phyloP scores from a whole-genome alignment of 2,113 vertebrate genomes.

The Varanus komodoensis region DNA sequence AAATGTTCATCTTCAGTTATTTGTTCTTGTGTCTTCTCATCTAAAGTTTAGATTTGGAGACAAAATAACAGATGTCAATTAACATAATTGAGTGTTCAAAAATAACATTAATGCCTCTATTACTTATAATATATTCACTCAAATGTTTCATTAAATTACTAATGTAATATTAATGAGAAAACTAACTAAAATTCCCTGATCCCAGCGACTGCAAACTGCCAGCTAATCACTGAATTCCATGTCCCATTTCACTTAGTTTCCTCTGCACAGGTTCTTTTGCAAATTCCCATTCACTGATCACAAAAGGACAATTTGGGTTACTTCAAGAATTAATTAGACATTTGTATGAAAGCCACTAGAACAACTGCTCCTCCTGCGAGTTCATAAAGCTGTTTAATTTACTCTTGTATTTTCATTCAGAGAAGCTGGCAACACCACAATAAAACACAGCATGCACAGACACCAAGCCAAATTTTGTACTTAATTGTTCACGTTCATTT shows the following conservation, averaged over 20 bases:
- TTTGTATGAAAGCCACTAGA: slow-evolving; percentile 79
- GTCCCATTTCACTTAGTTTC: slow-evolving; percentile 67
- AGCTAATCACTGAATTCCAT: slow-evolving; percentile 73
- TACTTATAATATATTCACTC: slow-evolving; percentile 84
- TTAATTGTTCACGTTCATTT: slow-evolving; percentile 78
- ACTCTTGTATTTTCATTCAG: slow-evolving; percentile 78
- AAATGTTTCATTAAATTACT: slow-evolving; percentile 83
- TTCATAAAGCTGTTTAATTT: slow-evolving; percentile 81
- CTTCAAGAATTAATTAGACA: slow-evolving; percentile 81
- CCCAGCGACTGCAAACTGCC: slow-evolving; percentile 67
- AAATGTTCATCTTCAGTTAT: slow-evolving; percentile 39
- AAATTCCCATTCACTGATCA: slow-evolving; percentile 77
- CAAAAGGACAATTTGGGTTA: slow-evolving; percentile 81
- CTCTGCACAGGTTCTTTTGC: slow-evolving; percentile 71
- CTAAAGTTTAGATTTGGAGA: slow-evolving; percentile 48
- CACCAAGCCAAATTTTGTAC: slow-evolving; percentile 74
- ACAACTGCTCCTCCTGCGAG: slow-evolving; percentile 80
- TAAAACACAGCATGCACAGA: slow-evolving; percentile 75
- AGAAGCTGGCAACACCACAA: slow-evolving; percentile 76
- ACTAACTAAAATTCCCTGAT: slow-evolving; percentile 73
- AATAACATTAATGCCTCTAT: slow-evolving; percentile 83
- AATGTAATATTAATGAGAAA: slow-evolving; percentile 84
- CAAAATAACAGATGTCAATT: slow-evolving; percentile 81
- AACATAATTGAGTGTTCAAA: slow-evolving; percentile 80
- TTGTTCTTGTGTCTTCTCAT: slow-evolving; percentile 50